phyloP scores from a whole-genome alignment of 2,113 vertebrate genomes.

The Ailurus styani region DNA sequence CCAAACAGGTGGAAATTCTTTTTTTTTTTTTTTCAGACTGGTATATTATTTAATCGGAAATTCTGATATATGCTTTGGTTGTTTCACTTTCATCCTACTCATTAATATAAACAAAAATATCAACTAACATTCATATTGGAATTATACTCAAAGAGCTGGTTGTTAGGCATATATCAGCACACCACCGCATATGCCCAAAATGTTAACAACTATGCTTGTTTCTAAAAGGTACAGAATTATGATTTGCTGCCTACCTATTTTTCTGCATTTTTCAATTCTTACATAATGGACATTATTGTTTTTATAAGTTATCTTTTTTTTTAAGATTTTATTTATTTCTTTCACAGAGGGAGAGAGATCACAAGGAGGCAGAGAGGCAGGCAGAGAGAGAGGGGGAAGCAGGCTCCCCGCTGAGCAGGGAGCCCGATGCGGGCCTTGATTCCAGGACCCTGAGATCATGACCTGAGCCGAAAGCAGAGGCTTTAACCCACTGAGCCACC shows the following conservation, averaged over 20 bases:
- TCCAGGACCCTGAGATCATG: too few relatives aligned
- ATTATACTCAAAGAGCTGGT: not conserved
- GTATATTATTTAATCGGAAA: too few relatives aligned
- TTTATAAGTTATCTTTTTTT: not conserved
- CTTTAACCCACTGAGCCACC: too few relatives aligned
- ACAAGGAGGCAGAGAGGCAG: too few relatives aligned
- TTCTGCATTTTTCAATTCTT: not conserved
- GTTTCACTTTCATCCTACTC: not conserved
- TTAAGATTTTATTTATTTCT: too few relatives aligned
- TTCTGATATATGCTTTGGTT: not conserved
- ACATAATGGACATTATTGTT: not conserved
- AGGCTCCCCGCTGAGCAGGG: too few relatives aligned
- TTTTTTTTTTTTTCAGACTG: too few relatives aligned
- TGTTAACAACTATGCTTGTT: not conserved
- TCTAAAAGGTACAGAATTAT: not conserved
- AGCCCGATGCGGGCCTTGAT: too few relatives aligned
- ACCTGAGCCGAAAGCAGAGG: too few relatives aligned
- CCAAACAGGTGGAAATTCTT: not conserved
- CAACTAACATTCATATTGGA: not conserved
- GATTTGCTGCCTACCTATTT: not conserved
- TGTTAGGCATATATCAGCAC: not conserved
- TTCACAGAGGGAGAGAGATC: too few relatives aligned
- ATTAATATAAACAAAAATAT: not conserved
- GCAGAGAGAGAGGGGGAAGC: too few relatives aligned
- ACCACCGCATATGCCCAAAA: not conserved